These are phyloP conservation scores for Pocota personata DNA, from an alignment of 2,888 invertebrate genomes.

Conservation along the genomic window DNA sequence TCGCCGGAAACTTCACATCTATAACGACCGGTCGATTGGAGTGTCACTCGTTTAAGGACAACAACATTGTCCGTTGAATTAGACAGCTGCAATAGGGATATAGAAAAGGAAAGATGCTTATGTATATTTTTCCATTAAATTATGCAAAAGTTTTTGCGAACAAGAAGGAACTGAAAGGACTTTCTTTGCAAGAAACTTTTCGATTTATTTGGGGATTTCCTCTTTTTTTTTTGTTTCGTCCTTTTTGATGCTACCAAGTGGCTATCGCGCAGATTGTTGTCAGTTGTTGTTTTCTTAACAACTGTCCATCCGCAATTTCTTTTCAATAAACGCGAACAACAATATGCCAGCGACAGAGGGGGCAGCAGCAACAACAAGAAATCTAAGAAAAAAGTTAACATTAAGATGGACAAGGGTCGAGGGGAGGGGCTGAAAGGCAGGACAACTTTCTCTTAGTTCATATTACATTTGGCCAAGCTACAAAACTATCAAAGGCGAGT, in stretches of 20 bases:
- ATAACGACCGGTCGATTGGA: constrained; percentile 89
- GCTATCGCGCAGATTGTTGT: constrained; percentile 34
- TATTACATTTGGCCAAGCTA: constrained; percentile 11
- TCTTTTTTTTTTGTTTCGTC: neutral
- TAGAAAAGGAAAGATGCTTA: neutral
- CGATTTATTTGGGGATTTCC: constrained; percentile 20
- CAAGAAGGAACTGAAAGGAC: constrained; percentile 1
- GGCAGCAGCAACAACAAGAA: neutral
- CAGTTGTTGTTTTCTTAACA: constrained; percentile 45
- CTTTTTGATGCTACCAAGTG: constrained; percentile 32
- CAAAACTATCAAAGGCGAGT: constrained; percentile 41
- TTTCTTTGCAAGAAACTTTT: constrained; percentile 38
- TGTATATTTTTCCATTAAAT: constrained; percentile 41
- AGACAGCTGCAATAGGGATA: constrained; percentile 84
- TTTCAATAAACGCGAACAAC: constrained; percentile 64
- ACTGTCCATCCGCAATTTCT: constrained; percentile 57
- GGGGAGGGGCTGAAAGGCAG: neutral
- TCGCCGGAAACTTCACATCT: constrained; percentile 91
- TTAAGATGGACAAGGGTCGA: constrained; percentile 1
- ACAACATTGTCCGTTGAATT: constrained; percentile 87
- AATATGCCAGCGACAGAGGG: neutral
- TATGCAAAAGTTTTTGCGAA: constrained; percentile 33
- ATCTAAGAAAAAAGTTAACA: neutral
- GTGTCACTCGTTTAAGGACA: constrained; percentile 86
- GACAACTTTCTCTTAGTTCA: constrained; percentile 20